A percentile compares a stretch with the other conserved stretches of the same genome.
phyloP scores from a whole-genome alignment of 2,888 invertebrate species.

The Epistrophe grossulariae region DNA sequence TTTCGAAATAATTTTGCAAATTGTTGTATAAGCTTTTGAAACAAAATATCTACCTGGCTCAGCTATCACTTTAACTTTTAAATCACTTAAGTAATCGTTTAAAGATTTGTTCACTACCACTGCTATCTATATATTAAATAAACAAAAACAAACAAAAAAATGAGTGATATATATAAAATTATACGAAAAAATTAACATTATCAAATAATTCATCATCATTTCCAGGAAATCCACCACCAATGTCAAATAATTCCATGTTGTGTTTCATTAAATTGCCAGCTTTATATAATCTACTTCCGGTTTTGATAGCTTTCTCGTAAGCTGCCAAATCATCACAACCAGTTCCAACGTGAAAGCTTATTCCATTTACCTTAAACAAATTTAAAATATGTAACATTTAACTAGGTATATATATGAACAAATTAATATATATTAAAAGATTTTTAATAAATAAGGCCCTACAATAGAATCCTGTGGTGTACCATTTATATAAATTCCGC shows the following conservation, averaged over 20 bases:
- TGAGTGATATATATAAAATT: too few relatives aligned
- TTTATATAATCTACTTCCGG: conserved; percentile 90
- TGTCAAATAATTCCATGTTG: conserved; percentile 91
- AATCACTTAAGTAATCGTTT: conserved; percentile 91
- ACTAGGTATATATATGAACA: too few relatives aligned
- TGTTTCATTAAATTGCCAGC: conserved; percentile 90
- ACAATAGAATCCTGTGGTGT: too few relatives aligned
- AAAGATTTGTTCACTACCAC: conserved; percentile 91
- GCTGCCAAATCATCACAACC: conserved; percentile 93
- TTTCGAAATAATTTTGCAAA: conserved; percentile 94
- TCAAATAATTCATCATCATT: conserved; percentile 83
- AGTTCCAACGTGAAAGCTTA: conserved; percentile 98
- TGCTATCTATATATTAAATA: conserved; percentile 87
- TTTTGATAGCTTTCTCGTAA: conserved; percentile 91
- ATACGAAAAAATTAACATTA: conserved; percentile 73
- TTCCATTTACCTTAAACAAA: conserved; percentile 87
- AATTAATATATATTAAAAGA: too few relatives aligned
- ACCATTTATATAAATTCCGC: too few relatives aligned
- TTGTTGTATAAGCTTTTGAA: conserved; percentile 96
- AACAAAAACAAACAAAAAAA: too few relatives aligned
- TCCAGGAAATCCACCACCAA: conserved; percentile 97
- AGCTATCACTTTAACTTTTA: conserved; percentile 91
- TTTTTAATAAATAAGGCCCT: too few relatives aligned
- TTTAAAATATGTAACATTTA: too few relatives aligned
- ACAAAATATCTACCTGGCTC: conserved; percentile 99